phyloP scores from a whole-genome alignment of 2,113 vertebrate genomes.

The Eleginops maclovinus region DNA sequence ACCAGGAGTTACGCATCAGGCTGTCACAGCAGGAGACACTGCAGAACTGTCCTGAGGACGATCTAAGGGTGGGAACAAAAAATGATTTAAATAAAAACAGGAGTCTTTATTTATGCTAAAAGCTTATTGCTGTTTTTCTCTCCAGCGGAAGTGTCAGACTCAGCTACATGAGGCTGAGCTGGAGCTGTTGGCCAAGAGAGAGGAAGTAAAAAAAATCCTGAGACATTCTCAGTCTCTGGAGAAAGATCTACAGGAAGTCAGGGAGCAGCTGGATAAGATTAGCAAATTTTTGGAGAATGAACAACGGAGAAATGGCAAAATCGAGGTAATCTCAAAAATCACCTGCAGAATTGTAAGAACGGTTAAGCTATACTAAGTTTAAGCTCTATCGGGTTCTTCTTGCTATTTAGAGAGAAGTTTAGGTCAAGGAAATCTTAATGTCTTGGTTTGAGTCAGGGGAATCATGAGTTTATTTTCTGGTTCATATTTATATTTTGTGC shows the following conservation, averaged over 20 bases:
- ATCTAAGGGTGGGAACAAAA: slow-evolving; percentile 52
- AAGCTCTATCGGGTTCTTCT: no score
- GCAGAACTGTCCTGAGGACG: slow-evolving; percentile 31
- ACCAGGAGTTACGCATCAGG: slow-evolving; percentile 47
- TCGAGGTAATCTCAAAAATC: slow-evolving; percentile 59
- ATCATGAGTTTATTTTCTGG: not conserved
- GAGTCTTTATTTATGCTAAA: not conserved
- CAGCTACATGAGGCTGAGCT: slow-evolving; percentile 63
- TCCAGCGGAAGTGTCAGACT: slow-evolving; percentile 55
- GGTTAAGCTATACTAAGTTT: not conserved
- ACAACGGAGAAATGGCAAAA: slow-evolving; percentile 30
- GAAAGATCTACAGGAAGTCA: slow-evolving; percentile 21
- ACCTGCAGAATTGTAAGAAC: no score
- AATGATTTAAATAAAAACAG: not conserved
- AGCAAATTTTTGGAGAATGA: accelerated
- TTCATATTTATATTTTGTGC: not conserved
- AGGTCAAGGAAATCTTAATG: not conserved
- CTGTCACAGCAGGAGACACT: slow-evolving; percentile 39
- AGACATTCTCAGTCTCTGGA: slow-evolving; percentile 28
- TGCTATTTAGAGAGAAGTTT: not conserved
- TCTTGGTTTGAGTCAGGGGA: no score
- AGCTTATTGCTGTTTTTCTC: not conserved
- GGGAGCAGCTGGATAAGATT: slow-evolving; percentile 36
- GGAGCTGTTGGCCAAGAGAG: slow-evolving; percentile 54
- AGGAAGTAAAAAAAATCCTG: not conserved